phyloP scores from a whole-genome alignment of 1,140 invertebrate genomes.

The Cydia pomonella region DNA sequence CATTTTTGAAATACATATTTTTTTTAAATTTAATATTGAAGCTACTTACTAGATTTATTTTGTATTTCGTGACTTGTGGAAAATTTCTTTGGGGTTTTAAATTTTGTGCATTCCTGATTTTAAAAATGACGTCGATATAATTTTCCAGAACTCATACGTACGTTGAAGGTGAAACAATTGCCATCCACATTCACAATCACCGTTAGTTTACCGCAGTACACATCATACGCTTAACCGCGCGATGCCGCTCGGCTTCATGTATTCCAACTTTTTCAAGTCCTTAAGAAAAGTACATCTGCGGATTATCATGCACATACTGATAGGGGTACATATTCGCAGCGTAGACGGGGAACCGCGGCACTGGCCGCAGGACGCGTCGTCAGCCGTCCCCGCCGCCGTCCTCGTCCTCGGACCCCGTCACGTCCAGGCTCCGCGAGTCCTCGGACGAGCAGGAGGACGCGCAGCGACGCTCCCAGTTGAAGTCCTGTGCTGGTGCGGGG shows the following conservation, averaged over 20 bases:
- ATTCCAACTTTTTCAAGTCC: neutral
- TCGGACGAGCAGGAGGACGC: slow-evolving; percentile 72
- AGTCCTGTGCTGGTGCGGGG: slow-evolving; percentile 55
- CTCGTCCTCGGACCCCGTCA: slow-evolving; percentile 78
- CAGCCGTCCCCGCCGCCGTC: slow-evolving; percentile 64
- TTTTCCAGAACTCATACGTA: neutral
- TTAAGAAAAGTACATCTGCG: slow-evolving; percentile 65
- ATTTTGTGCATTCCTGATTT: no score
- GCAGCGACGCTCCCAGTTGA: slow-evolving; percentile 63
- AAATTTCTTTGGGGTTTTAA: no score
- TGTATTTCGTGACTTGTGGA: no score
- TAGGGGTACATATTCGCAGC: slow-evolving; percentile 56
- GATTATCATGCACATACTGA: slow-evolving; percentile 55
- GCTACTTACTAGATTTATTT: no score
- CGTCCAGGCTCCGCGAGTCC: slow-evolving; percentile 75
- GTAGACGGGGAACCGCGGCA: slow-evolving; percentile 73
- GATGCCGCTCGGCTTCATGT: neutral
- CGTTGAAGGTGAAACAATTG: neutral
- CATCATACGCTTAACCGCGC: neutral
- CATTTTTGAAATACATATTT: no score
- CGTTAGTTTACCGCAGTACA: neutral
- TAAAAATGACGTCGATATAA: no score
- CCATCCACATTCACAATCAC: neutral
- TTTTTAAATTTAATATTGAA: no score
- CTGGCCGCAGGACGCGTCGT: slow-evolving; percentile 77